phyloP scores from a whole-genome alignment of 2,888 invertebrate species.

The Nemotelus pantherinus region DNA sequence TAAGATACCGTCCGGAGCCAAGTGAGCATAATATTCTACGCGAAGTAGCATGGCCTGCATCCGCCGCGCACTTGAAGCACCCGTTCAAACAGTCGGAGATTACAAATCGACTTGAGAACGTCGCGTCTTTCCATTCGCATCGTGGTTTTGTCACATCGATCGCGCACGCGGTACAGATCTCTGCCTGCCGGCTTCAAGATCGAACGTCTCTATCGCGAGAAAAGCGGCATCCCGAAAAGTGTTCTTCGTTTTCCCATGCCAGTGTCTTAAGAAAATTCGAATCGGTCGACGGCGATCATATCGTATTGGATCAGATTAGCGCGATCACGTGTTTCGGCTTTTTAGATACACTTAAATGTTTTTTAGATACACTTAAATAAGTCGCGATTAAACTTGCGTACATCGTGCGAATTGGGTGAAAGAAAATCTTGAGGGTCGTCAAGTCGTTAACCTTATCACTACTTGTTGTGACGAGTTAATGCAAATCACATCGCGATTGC shows the following conservation, averaged over 20 bases:
- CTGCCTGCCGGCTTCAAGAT: constrained; percentile 34
- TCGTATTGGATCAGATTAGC: constrained; percentile 26
- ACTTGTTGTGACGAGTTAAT: background rate
- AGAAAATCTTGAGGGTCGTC: constrained; percentile 6
- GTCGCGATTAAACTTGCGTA: constrained; percentile 1
- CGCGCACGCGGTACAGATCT: constrained; percentile 25
- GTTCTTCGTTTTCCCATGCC: constrained; percentile 4
- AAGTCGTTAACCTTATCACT: constrained; percentile 32
- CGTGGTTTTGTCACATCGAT: background rate
- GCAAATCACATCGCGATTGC: background rate
- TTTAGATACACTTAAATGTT: background rate
- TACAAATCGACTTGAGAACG: constrained; percentile 30
- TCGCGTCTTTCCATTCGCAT: background rate
- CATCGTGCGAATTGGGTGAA: background rate
- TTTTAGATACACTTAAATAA: too few species aligned
- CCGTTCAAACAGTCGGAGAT: constrained; percentile 28
- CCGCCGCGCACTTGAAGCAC: constrained; percentile 22
- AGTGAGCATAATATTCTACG: constrained; percentile 26
- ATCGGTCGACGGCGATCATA: constrained; percentile 14
- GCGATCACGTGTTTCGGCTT: constrained; percentile 28
- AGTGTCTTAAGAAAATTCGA: constrained; percentile 26
- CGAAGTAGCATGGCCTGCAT: background rate
- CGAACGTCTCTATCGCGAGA: constrained; percentile 35
- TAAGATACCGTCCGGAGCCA: background rate
- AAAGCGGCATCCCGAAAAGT: constrained; percentile 18